Evolutionary conservation across 2,113 vertebrate genomes (phyloP).

Genomic region (Eurypyga helias): DNA sequence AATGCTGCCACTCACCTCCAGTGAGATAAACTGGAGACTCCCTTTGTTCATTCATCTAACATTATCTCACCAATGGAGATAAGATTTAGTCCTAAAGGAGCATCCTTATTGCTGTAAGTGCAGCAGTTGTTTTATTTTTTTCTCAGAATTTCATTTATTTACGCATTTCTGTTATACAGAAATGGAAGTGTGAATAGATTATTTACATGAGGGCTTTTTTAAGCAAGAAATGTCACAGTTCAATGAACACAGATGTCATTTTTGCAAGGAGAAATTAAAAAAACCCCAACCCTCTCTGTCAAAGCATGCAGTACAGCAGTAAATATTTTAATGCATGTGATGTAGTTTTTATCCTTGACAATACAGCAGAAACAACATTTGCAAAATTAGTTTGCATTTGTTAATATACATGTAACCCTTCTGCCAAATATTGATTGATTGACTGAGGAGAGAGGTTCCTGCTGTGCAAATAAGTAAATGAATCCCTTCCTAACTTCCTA

Average conservation of each 20-base stretch:
- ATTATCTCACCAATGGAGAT: neutral
- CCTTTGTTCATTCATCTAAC: neutral
- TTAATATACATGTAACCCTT: neutral
- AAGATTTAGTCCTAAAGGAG: neutral
- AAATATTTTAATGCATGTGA: slow-evolving; percentile 2
- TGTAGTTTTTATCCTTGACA: neutral
- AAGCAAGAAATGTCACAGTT: neutral
- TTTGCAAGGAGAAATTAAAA: neutral
- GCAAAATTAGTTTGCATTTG: slow-evolving; percentile 6
- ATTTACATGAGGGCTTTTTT: neutral
- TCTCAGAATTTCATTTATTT: neutral
- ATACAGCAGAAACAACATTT: neutral
- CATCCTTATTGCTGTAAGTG: neutral
- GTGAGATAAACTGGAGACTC: neutral
- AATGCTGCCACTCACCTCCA: neutral
- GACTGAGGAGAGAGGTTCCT: neutral
- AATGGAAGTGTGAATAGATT: neutral
- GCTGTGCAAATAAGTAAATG: neutral
- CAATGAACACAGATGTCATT: neutral
- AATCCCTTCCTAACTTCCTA: neutral
- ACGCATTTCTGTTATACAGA: neutral
- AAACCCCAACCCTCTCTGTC: neutral
- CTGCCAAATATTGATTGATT: neutral
- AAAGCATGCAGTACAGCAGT: neutral
- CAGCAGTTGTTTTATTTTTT: neutral